Evolutionary conservation across 2,888 invertebrate genomes (phyloP), one percentile per base, ranked within the genome.

Genomic region (Escarpia spicata): DNA sequence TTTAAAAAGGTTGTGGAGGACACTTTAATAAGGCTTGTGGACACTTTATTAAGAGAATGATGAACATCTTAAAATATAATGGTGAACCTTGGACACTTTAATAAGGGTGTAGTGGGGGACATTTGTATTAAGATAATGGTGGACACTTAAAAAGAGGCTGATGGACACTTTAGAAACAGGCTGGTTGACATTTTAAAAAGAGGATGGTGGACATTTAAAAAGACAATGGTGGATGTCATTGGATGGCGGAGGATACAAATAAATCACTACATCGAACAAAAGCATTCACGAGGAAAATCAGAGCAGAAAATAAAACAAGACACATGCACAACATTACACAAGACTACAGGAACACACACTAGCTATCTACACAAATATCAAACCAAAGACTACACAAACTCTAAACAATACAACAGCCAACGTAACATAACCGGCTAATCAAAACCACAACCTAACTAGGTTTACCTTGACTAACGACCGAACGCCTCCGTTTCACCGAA

Each of bases 401-500:
- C 75, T 75, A 75, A 75, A 75, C n/a, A 75, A n/a, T 75, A 75
- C 19, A 75, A 75, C 75, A 75, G n/a, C 19, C 75, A 75, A 75
- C 75, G 2, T 75, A 75, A 75, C 75, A 75, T 75, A 75, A 75
- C 75, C 75, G n/a, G n/a, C 75, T 75, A 75, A 26, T 75, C n/a
- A 1, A 75, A 75, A 75, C 75, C 75, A 19, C n/a, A 75, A 26
- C 75, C 75, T n/a, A 75, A 75, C n/a, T n/a, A n/a, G 75, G 75
- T 75, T 75, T 75, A 75, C 75, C 75, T 75, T 75, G 75, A 26
- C 75, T 75, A 75, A 75, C 75, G 75, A 75, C 75, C 3, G 75
- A 75, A 26, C 75, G 75, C 75, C 75, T 75, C 75, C 75, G 75
- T 75, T 75, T 75, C 75, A 75, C 75, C 75, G 75, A 75, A 26